phyloP scores from a whole-genome alignment of 2,888 invertebrate species.

The Thymelicus lineola region DNA sequence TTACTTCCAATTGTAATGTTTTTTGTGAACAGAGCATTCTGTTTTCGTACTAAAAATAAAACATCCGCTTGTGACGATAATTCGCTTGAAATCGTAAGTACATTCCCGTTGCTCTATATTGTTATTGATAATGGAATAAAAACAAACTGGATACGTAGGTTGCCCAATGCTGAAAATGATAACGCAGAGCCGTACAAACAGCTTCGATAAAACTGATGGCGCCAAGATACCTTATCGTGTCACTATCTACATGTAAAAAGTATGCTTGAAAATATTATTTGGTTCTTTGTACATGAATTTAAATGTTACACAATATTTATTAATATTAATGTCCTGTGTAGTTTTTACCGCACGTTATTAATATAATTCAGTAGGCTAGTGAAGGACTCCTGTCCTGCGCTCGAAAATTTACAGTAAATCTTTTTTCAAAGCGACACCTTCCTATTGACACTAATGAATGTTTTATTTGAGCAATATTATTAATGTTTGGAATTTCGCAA shows the following conservation, averaged over 20 bases:
- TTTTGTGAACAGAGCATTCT: not conserved
- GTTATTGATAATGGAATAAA: constrained; percentile 41
- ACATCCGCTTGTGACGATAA: constrained; percentile 23
- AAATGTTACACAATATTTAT: constrained; percentile 20
- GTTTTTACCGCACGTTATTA: not conserved
- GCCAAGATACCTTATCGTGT: constrained; percentile 55
- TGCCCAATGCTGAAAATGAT: constrained; percentile 60
- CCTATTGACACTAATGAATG: too few species aligned
- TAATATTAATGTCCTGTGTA: constrained; percentile 2
- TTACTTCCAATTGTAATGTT: not conserved
- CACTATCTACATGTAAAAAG: constrained; percentile 31
- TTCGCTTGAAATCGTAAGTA: constrained; percentile 19
- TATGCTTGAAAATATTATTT: constrained; percentile 25
- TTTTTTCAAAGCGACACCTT: too few species aligned
- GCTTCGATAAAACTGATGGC: constrained; percentile 69
- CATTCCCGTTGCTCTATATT: constrained; percentile 34
- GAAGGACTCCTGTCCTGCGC: too few species aligned
- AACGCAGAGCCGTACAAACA: constrained; percentile 59
- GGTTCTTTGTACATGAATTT: constrained; percentile 7
- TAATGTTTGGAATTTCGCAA: too few species aligned
- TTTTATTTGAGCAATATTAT: too few species aligned
- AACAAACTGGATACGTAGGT: constrained; percentile 49
- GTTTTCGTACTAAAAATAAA: constrained; percentile 5
- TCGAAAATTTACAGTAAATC: too few species aligned
- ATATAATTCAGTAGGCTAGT: too few species aligned